These are phyloP conservation scores for Platerodrilus igneus DNA, from an alignment of 2,888 invertebrate genomes.

Conservation along the genomic window DNA sequence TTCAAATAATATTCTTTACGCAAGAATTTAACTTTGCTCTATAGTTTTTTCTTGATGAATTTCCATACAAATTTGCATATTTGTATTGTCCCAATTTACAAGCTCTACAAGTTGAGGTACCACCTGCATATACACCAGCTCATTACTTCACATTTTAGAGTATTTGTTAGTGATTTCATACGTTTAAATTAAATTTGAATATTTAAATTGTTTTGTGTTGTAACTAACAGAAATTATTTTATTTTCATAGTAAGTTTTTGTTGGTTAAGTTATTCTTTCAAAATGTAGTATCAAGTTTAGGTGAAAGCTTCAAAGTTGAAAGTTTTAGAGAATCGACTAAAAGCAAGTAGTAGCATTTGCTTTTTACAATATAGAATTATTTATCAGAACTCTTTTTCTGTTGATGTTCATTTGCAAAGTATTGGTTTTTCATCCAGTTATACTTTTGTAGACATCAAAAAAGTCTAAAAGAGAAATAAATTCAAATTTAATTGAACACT, in stretches of 20 bases:
- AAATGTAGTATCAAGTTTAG: too few species aligned
- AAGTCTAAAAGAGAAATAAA: constrained; percentile 23
- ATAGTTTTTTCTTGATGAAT: constrained; percentile 33
- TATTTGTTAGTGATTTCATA: constrained; percentile 23
- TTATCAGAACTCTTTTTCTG: constrained; percentile 18
- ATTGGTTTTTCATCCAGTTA: constrained; percentile 28
- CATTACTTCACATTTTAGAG: constrained; percentile 21
- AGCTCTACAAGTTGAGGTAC: constrained; percentile 33
- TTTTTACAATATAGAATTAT: constrained; percentile 28
- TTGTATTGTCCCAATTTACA: constrained; percentile 39
- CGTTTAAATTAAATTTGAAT: constrained; percentile 21
- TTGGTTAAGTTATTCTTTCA: too few species aligned
- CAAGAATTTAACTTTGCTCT: constrained; percentile 19
- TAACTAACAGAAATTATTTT: neutral
- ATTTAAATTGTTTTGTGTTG: constrained; percentile 16
- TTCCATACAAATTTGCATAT: constrained; percentile 39
- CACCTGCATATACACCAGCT: constrained; percentile 33
- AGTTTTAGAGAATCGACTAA: constrained; percentile 8
- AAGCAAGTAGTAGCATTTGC: constrained; percentile 24
- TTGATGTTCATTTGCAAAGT: constrained; percentile 23
- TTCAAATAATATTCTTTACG: constrained; percentile 13
- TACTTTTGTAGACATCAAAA: constrained; percentile 27
- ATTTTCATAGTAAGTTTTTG: constrained; percentile 1
- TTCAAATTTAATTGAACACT: constrained; percentile 26
- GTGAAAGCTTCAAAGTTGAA: too few species aligned